phyloP scores from a whole-genome alignment of 2,888 invertebrate species.

The Arge pagana region DNA sequence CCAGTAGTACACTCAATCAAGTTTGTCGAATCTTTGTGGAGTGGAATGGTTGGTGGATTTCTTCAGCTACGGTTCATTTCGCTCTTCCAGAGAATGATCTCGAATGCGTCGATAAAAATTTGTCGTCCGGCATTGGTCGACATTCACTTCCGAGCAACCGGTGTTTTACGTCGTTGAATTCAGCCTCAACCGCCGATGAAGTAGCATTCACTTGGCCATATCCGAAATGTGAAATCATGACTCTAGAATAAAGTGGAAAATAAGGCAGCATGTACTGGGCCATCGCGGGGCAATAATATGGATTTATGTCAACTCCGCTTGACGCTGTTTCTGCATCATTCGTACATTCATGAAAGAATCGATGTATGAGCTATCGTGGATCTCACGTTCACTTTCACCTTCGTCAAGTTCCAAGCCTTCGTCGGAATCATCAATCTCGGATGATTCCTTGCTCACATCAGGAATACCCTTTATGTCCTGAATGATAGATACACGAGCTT shows the following conservation, averaged over 20 bases:
- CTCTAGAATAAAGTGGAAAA: conserved; percentile 14
- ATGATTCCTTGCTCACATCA: conserved; percentile 2
- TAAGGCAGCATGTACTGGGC: conserved; percentile 10
- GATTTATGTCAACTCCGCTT: conserved; percentile 4
- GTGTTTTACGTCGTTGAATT: conserved; percentile 8
- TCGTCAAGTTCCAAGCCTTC: neutral
- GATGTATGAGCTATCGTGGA: conserved; percentile 1
- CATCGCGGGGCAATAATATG: conserved; percentile 12
- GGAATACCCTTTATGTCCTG: conserved; percentile 9
- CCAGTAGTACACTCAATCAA: no score
- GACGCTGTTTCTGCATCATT: neutral
- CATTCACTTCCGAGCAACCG: conserved; percentile 9
- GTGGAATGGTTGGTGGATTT: no score
- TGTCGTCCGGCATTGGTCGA: conserved; percentile 7
- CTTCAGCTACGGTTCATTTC: conserved; percentile 10
- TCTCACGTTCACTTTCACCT: neutral
- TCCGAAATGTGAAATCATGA: conserved; percentile 9
- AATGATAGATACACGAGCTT: conserved; percentile 4
- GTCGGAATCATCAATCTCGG: neutral
- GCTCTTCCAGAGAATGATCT: conserved; percentile 10
- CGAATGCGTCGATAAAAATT: conserved; percentile 4
- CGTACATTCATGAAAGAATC: conserved; percentile 4
- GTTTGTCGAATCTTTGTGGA: no score
- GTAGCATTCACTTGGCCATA: conserved; percentile 4
- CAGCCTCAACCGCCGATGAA: conserved; percentile 5